Evolutionary conservation across 2,888 invertebrate species (phyloP), one percentile per base, ranked within the genome.

Genomic region (Tupiocoris notatus): DNA sequence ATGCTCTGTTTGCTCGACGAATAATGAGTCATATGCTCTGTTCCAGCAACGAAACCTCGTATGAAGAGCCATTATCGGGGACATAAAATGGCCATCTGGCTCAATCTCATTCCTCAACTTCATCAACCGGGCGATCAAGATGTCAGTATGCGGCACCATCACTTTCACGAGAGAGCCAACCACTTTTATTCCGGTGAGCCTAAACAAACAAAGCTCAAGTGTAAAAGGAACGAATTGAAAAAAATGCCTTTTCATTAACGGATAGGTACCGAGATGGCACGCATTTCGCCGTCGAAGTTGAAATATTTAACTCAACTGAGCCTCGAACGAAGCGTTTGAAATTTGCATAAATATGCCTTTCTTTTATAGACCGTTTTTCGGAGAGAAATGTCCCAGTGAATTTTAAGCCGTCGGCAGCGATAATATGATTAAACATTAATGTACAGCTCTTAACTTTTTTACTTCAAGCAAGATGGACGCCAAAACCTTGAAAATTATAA

Each of bases 41-140:
- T 62, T 79, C 7, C 77, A 79, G 79, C 79, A 2, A 39, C 77
- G 39, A 90, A 90, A 82, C 89, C 92, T 25, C 91, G 91, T 84
- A 91, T 94, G 86, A 91, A 91, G 80, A 93, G 93, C 82, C 96
- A 96, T 85, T 97, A 96, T 85, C 89, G 96, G 58, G 95, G 96
- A 62, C 95, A 96, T 86, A 94, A 95, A 85, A 91, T 96, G 88
- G 94, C 95, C 56, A 88, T 95, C 83, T 96, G 96, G 96, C 85
- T 95, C 79, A 94, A 95, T 80, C 88, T 95, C 70, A 92, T 95
- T 83, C 95, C 95, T 71, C 94, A 95, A 83, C 88, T 96, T 73
- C 95, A 96, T 84, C 88, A 92, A 77, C 93, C 94, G 12, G 94
- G 94, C 20, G 88, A 89, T 79, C 91, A 91, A 79, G 94, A 94